Evolutionary conservation across 23 tunicate species (phyloP), one percentile per base, ranked within the genome.

Genomic region (Trididemnum clinides): DNA sequence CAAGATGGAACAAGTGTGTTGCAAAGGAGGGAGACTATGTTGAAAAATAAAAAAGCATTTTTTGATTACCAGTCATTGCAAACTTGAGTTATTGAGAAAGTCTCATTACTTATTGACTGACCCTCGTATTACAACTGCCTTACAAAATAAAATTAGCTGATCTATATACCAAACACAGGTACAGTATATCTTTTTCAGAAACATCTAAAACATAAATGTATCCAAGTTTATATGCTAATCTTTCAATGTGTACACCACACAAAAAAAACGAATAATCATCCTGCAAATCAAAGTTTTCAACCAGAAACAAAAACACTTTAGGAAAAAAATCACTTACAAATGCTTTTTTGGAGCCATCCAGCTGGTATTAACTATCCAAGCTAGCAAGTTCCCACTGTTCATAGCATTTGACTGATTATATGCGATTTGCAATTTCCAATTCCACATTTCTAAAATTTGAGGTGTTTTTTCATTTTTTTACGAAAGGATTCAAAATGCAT

Each of bases 401-500:
- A 69, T 69, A 69, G 36, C 75, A 69, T 33, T 69, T 69, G 36
- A 6, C 75, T 30, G 10, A 3, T 30, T 69, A 37, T 18, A 69
- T 26, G 36, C 75, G 75, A 33, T 81, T 12, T 27, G 85, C 50
- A 34, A 81, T 34, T 10, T 72, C 35, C 12, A 37, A 21, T 21
- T 50, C 39, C 2, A 81, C 54, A 33, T 81, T 81, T 81, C 18
- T 34, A 58, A 62, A 81, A 32, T 62, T 81, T 29, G 50, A 80
- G 49, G 35, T 23, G 70, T 51, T 71, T 30, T 66, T 84, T 71
- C 1, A 71, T 70, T 84, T 84, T 84, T 39, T 44, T 28, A 31
- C 71, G 87, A 31, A 84, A 84, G 4, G 80, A 71, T 71, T 84
- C 87, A 70, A 84, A 84, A 20, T 73, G 28, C 85, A 62, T 62